Conservation (phyloP, 1,140 invertebrate genomes). For the Meloidogyne hapla region DNA sequence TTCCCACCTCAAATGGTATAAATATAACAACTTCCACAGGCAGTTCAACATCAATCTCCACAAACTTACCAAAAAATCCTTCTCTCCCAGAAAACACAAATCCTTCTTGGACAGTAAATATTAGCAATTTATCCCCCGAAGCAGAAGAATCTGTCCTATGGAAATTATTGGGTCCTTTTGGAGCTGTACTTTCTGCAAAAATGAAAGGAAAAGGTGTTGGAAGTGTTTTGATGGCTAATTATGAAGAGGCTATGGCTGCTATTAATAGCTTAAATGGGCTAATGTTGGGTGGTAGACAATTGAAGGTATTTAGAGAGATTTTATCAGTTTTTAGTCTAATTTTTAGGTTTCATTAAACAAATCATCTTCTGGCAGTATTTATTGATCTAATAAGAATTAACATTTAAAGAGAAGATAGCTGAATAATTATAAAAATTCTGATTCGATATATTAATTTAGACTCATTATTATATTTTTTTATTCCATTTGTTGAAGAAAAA, state of each 20-base stretch:
- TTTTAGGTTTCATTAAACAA: too few species aligned
- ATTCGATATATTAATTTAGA: too few species aligned
- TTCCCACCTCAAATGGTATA: constrained; percentile 27
- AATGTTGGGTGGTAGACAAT: constrained; percentile 89
- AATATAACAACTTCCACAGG: constrained; percentile 17
- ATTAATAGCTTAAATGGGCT: constrained; percentile 97
- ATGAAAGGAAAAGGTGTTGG: constrained; percentile 97
- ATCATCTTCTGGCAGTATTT: too few species aligned
- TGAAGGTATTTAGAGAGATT: constrained; percentile 84
- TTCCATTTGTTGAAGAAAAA: too few species aligned
- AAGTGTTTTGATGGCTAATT: constrained; percentile 99
- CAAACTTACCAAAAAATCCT: background rate
- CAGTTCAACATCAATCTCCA: background rate
- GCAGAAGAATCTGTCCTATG: constrained; percentile 96
- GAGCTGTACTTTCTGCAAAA: constrained; percentile 96
- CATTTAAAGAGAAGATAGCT: too few species aligned
- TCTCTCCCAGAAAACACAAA: background rate
- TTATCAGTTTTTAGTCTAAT: too few species aligned
- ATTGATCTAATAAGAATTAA: too few species aligned
- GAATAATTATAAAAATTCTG: too few species aligned
- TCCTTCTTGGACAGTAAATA: constrained; percentile 81
- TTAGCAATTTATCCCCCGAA: constrained; percentile 95
- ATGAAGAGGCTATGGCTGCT: constrained; percentile 93
- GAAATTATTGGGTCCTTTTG: constrained; percentile 98
- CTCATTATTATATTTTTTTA: too few species aligned